Evolutionary conservation across 2,888 invertebrate genomes (phyloP).

Genomic region (Odontomyia ornata): DNA sequence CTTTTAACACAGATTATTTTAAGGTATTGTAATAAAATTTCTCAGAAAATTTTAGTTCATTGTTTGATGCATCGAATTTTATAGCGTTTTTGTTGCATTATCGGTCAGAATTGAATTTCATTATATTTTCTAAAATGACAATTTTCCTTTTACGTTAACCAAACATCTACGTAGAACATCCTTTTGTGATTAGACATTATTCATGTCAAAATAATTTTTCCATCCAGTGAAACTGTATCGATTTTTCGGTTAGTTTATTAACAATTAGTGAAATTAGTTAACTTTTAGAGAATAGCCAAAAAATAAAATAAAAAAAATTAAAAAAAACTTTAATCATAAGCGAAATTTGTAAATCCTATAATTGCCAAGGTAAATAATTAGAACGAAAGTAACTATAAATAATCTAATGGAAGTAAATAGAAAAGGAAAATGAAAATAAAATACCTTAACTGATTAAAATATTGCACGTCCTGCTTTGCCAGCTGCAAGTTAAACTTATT

Average conservation of each 20-base stretch:
- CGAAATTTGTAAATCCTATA: constrained; percentile 35
- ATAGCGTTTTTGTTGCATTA: too few species aligned
- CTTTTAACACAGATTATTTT: too few species aligned
- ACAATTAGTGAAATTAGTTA: background rate
- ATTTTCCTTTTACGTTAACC: too few species aligned
- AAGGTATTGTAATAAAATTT: too few species aligned
- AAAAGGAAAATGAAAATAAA: background rate
- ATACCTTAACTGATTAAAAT: constrained; percentile 17
- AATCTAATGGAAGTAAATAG: background rate
- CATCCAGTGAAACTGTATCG: constrained; percentile 31
- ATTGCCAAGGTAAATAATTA: constrained; percentile 36
- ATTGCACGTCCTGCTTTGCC: constrained; percentile 40
- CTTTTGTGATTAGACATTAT: too few species aligned
- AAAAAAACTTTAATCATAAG: constrained; percentile 3
- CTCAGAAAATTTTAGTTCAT: too few species aligned
- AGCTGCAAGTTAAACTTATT: constrained; percentile 35
- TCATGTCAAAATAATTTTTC: too few species aligned
- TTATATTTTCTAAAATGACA: too few species aligned
- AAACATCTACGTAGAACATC: too few species aligned
- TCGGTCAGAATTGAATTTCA: too few species aligned
- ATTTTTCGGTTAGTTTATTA: constrained; percentile 2
- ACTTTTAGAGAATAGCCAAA: background rate
- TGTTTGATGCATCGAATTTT: too few species aligned
- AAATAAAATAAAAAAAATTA: constrained; percentile 24
- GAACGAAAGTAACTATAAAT: constrained; percentile 24